These are phyloP conservation scores for Entomobrya multifasciata DNA, from an alignment of 2,888 invertebrate genomes.

Conservation along the genomic window DNA sequence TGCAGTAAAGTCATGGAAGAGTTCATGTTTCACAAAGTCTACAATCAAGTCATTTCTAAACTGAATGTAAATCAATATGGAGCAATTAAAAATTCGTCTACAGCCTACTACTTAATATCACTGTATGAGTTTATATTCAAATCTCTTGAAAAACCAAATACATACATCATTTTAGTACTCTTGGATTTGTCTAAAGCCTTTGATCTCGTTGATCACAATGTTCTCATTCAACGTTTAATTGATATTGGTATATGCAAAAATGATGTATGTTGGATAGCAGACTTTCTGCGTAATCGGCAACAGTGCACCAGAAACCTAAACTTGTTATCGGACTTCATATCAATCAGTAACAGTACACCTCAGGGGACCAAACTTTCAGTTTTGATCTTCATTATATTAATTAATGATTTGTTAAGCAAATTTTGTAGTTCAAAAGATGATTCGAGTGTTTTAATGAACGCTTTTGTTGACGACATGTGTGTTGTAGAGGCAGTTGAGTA, in stretches of 20 bases:
- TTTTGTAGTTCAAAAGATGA: not conserved
- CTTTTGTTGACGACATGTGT: constrained; percentile 50
- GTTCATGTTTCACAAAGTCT: constrained; percentile 25
- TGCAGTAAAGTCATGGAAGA: constrained; percentile 14
- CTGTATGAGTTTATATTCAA: constrained; percentile 6
- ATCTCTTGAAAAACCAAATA: constrained; percentile 23
- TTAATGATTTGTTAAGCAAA: not conserved
- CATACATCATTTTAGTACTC: not conserved
- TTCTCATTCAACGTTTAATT: not conserved
- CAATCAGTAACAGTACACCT: constrained; percentile 24
- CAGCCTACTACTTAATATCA: not conserved
- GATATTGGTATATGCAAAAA: constrained; percentile 2
- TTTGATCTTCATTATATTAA: constrained; percentile 14
- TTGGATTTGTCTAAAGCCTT: constrained; percentile 8
- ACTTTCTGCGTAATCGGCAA: constrained; percentile 9
- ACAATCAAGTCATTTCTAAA: not conserved
- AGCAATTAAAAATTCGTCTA: constrained; percentile 23
- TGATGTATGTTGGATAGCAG: constrained; percentile 17
- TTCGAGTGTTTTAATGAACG: constrained; percentile 24
- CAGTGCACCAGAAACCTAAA: constrained; percentile 42
- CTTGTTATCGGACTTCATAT: not conserved
- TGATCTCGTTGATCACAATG: constrained; percentile 15
- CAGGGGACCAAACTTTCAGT: constrained; percentile 42
- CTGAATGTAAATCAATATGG: not conserved
- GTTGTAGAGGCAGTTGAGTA: constrained; percentile 43